These are phyloP conservation scores for Neosilurus mollespiculum DNA, from an alignment of 2,797 vertebrate species.

Conservation along the genomic window DNA sequence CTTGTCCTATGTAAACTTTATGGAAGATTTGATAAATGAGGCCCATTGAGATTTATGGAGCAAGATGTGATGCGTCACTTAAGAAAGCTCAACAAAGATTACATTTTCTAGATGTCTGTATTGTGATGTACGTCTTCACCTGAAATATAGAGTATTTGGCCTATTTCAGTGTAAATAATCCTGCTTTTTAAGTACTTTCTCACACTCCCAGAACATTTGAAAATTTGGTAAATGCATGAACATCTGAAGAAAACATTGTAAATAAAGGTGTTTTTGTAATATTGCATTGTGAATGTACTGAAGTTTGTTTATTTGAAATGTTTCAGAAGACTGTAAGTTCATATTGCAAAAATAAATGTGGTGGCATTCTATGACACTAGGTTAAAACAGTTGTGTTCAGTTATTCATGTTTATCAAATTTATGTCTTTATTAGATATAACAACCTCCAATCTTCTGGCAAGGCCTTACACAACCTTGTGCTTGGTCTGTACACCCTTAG, in stretches of 20 bases:
- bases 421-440: background rate
- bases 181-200: background rate
- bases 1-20: background rate
- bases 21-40: background rate
- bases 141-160: background rate
- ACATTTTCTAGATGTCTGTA: background rate
- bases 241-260: slow-evolving; percentile 30
- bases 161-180: slow-evolving; percentile 4
- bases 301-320: slow-evolving; percentile 37
- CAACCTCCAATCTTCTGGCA: background rate
- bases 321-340: slow-evolving; percentile 27
- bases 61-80: background rate
- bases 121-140: background rate
- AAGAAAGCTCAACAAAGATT: background rate
- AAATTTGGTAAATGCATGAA: slow-evolving; percentile 35
- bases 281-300: slow-evolving; percentile 40
- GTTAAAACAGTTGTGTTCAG: background rate
- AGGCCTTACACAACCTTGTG: background rate
- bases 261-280: slow-evolving; percentile 28
- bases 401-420: background rate
- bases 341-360: slow-evolving; percentile 45
- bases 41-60: background rate
- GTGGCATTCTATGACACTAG: slow-evolving; percentile 11
- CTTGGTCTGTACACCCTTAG: no score
- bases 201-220: background rate